A percentile compares a stretch with the other conserved stretches of the same genome.
These are phyloP conservation scores for Amphipyra berbera DNA, from an alignment of 2,888 invertebrate genomes.

Conservation along the genomic window DNA sequence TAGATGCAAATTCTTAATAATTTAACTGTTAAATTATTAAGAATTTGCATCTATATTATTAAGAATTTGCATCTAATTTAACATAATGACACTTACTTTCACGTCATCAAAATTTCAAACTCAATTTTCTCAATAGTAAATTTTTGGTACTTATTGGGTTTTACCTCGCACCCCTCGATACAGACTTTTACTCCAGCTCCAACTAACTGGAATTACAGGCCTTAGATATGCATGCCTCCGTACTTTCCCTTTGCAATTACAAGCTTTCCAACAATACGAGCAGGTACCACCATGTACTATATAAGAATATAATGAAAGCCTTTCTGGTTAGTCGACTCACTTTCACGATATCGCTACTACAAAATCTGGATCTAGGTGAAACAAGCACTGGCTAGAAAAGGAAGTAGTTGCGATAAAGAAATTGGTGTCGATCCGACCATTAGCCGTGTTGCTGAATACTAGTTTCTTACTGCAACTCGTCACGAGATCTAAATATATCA, in stretches of 20 bases:
- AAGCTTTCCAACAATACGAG: conserved; percentile 58
- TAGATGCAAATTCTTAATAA: too few species aligned
- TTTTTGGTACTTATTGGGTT: too few species aligned
- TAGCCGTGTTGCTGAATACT: conserved; percentile 31
- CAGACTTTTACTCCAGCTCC: conserved; percentile 1
- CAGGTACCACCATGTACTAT: conserved; percentile 12
- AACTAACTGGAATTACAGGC: conserved; percentile 10
- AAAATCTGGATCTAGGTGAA: conserved; percentile 59
- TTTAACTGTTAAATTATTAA: too few species aligned
- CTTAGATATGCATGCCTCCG: conserved; percentile 15
- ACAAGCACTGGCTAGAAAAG: conserved; percentile 42
- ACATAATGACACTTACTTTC: too few species aligned
- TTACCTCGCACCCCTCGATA: too few species aligned
- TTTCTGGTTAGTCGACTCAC: conserved; percentile 59
- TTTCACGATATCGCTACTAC: conserved; percentile 57
- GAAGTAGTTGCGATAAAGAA: conserved; percentile 46
- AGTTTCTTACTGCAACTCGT: conserved; percentile 21
- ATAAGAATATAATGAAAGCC: conserved; percentile 53
- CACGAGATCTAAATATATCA: conserved; percentile 22
- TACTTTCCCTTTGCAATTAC: conserved; percentile 58
- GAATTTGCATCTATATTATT: too few species aligned
- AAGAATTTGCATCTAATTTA: too few species aligned
- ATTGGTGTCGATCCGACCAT: conserved; percentile 41
- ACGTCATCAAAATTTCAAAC: too few species aligned
- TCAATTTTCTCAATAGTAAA: too few species aligned